Evolutionary conservation across 2,888 invertebrate genomes (phyloP), one percentile per base, ranked within the genome.

Genomic region (Sepioteuthis lessoniana): DNA sequence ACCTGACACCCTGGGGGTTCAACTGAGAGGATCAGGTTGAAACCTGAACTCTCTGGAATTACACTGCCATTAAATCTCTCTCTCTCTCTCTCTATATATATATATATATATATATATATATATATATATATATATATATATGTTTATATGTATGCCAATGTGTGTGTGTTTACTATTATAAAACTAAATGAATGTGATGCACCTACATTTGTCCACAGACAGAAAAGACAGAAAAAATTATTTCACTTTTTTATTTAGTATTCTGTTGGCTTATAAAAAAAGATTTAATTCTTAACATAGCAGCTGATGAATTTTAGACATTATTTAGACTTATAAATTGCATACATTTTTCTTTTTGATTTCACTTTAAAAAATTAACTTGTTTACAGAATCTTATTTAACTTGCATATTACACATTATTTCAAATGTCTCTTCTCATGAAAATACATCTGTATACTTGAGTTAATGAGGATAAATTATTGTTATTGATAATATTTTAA

Each of bases 21-120:
- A 76, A 76, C 16, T 76, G 76, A 76, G 76, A 76, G 76, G 16
- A 76, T 76, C 76, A 76, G 76, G 76, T 76, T 76, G 76, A 76
- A 76, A 76, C 76, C 76, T 76, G 76, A 76, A 76, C 60, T n/a
- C 76, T 76, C n/a, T 76, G 76, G 76, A 76, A 76, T 76, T 76
- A 13, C 76, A 76, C 76, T 35, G 35, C 76, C n/a, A 76, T 76
- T 76, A 76, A 76, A 76, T 76, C n/a, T 76, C n/a, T n/a, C n/a
- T n/a, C n/a, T n/a, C n/a, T n/a, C 16, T 16, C n/a, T n/a, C 16
- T 19, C 13, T n/a, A 16, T 76, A 31, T 76, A 31, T 76, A 31
- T 76, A 8, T 60, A 31, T 76, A 31, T 76, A 10, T 50, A 3
- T n/a, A 1, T 31, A 42, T 42, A 42, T n/a, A 16, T 76, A 31